Base-by-base conservation (phyloP, 2,888 invertebrate genomes). In the Sesia apiformis region DNA sequence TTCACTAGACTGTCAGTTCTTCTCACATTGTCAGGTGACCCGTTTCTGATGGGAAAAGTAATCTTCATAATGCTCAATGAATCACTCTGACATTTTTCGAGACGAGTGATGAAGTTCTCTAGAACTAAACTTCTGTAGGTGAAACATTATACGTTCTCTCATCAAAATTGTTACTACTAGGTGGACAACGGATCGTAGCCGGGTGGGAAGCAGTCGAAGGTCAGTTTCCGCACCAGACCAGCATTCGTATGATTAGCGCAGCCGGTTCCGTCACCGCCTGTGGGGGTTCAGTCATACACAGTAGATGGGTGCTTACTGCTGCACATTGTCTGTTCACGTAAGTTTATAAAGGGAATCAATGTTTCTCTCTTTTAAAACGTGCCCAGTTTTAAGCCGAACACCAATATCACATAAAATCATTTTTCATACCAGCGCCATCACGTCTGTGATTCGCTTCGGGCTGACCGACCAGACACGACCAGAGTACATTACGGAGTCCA, bases 401-500 rank as follows among this genome's bases (percentile, higher is more conserved):
- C 23, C 23, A 23, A 23, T 23, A 23, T 23, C 23, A 23, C 23
- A 23, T 23, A 23, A 23, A 23, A 1, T 23, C 23, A 23, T 23
- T 23, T 23, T 23, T 23, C 23, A 23, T 23, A 23, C 1, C 68
- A 85, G 85, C 70, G 84, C 84, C 39, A n/a, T 63, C 54, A 68
- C 67, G 0, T 84, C 82, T 70, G 76, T 85, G 7, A 61, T 84
- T 8, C 84, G 84, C 50, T 59, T 78, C 5, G 84, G 84, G 0
- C 58, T 81, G 49, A 80, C 73, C 38, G 76, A 83, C 70, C 66
- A 83, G 56, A 80, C 82, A 3, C 69, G 67, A 0, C 86, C 86
- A 0, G 76, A 74, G 40, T 54, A 57, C 58, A 52, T 86, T 4
- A 63, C 72, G 51, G 85, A 86, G 58, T 57, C 75, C 2, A 38